Percentiles rank a stretch among this genome's conserved stretches.
Conservation (phyloP, 2,113 vertebrate genomes). For the Chaenogobius annularis region DNA sequence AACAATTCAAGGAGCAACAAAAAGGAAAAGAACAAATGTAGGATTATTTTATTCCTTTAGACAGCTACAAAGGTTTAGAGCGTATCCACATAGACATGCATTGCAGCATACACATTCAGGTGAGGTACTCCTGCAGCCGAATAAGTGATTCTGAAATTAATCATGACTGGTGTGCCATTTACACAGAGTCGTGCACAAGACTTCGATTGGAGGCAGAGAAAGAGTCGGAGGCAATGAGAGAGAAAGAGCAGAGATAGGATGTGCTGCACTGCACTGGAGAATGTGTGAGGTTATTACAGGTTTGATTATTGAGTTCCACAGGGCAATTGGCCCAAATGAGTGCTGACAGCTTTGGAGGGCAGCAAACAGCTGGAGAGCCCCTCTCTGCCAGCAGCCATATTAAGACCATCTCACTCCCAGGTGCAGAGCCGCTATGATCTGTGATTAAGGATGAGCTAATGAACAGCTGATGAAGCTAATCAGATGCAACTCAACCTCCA, state of each 20-base stretch:
- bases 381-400: slow-evolving; percentile 70
- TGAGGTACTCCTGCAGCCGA: slow-evolving; percentile 26
- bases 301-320: slow-evolving; percentile 73
- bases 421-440: slow-evolving; percentile 69
- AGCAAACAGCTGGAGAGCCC: slow-evolving; percentile 76
- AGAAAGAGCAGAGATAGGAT: slow-evolving; percentile 27
- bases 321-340: slow-evolving; percentile 77
- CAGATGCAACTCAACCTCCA: slow-evolving; percentile 56
- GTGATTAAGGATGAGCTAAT: slow-evolving; percentile 76
- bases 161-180: slow-evolving; percentile 39
- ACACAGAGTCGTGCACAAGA: slow-evolving; percentile 32
- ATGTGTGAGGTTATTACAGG: slow-evolving; percentile 70
- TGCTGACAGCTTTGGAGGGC: slow-evolving; percentile 72
- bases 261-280: slow-evolving; percentile 35
- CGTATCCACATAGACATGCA: background rate
- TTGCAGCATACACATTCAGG: slow-evolving; percentile 25
- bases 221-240: slow-evolving; percentile 4
- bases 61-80: background rate
- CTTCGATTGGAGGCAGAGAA: slow-evolving; percentile 31
- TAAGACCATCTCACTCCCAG: slow-evolving; percentile 70
- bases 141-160: slow-evolving; percentile 35
- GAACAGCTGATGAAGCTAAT: slow-evolving; percentile 75
- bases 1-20: slow-evolving; percentile 15
- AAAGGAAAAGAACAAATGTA: background rate
- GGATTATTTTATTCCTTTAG: background rate